phyloP scores from a whole-genome alignment of 2,888 invertebrate genomes.

The Pseudococcus jackbeardsleyi region DNA sequence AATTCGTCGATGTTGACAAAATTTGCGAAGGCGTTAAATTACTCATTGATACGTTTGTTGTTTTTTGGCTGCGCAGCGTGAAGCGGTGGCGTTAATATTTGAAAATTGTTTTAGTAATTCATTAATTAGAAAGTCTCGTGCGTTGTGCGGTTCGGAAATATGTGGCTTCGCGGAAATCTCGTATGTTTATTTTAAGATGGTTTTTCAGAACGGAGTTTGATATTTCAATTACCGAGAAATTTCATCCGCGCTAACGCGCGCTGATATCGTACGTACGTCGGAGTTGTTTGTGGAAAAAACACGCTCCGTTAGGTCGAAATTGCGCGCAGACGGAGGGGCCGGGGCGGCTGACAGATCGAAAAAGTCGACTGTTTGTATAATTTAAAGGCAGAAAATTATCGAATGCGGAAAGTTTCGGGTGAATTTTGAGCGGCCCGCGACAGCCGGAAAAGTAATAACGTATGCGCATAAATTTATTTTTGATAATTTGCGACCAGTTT shows the following conservation, averaged over 20 bases:
- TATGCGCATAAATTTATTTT: conserved; percentile 40
- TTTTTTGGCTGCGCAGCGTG: not conserved
- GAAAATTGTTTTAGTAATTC: conserved; percentile 43
- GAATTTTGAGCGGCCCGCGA: not conserved
- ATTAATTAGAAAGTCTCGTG: conserved; percentile 38
- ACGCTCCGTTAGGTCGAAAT: not conserved
- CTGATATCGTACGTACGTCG: not conserved
- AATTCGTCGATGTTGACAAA: conserved; percentile 6
- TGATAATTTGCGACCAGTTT: conserved; percentile 32
- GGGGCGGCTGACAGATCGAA: not conserved
- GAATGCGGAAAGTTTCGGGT: conserved; percentile 4
- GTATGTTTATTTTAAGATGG: conserved; percentile 32
- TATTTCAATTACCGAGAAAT: conserved; percentile 35
- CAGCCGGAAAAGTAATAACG: conserved; percentile 37
- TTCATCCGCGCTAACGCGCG: not conserved
- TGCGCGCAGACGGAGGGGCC: not conserved
- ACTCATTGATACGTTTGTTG: conserved; percentile 23
- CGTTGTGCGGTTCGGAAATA: conserved; percentile 3
- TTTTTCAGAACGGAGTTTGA: conserved; percentile 6
- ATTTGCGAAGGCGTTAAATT: not conserved
- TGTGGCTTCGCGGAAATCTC: conserved; percentile 36
- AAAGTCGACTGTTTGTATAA: conserved; percentile 10
- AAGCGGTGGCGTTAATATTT: conserved; percentile 8
- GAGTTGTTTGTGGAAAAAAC: not conserved
- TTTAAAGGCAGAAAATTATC: conserved; percentile 8